phyloP scores from a whole-genome alignment of 2,113 vertebrate genomes.

The Syrrhaptes paradoxus region DNA sequence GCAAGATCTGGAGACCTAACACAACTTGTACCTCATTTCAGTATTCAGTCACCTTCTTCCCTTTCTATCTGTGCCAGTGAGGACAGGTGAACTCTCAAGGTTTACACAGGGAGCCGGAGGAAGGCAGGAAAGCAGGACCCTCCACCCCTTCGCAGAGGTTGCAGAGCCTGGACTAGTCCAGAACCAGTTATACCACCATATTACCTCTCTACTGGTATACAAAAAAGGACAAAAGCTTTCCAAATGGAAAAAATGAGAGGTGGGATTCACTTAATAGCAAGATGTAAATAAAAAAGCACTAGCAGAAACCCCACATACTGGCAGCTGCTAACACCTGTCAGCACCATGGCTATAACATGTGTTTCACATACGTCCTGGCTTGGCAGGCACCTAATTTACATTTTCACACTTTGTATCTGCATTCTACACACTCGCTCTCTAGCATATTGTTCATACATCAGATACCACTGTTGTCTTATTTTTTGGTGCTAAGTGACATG shows the following conservation, averaged over 20 bases:
- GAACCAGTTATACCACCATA: background rate
- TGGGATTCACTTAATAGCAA: background rate
- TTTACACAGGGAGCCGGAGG: background rate
- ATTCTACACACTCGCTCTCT: conserved; percentile 3
- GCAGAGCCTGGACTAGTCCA: background rate
- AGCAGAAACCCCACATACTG: background rate
- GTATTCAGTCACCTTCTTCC: background rate
- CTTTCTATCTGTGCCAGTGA: background rate
- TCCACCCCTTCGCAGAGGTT: background rate
- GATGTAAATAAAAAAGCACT: background rate
- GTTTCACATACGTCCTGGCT: conserved; percentile 31
- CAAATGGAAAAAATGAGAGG: background rate
- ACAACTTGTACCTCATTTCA: background rate
- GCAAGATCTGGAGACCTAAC: background rate
- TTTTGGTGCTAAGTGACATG: background rate
- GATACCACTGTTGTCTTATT: background rate
- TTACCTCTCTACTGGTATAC: background rate
- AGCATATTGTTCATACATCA: background rate
- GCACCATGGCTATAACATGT: background rate
- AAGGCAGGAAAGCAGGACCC: background rate
- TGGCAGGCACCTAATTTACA: conserved; percentile 43
- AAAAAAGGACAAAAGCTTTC: background rate
- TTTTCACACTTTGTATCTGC: conserved; percentile 37
- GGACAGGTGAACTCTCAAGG: background rate
- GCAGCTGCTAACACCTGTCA: conserved; percentile 40